Evolutionary conservation across 2,113 vertebrate species (phyloP).

Genomic region (Hippotragus niger): DNA sequence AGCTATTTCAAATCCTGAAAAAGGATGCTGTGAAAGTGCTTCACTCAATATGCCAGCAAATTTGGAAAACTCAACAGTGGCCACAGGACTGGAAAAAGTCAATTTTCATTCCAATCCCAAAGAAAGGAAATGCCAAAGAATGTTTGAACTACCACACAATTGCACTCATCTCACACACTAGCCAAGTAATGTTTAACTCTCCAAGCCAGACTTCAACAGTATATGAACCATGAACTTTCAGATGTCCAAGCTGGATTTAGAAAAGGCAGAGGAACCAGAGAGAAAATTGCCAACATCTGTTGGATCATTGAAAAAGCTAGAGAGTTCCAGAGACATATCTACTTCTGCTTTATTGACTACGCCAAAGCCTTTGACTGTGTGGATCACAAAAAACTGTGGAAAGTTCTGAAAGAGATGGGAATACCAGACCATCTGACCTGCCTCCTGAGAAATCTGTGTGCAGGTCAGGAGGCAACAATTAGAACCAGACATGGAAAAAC

Average conservation of each 20-base stretch:
- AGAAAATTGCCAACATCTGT: neutral
- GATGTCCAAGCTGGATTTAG: neutral
- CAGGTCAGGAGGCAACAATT: neutral
- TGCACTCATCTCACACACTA: neutral
- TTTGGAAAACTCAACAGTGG: neutral
- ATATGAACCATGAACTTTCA: neutral
- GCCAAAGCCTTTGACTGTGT: neutral
- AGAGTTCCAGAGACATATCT: neutral
- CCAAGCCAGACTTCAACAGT: neutral
- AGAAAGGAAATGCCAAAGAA: neutral
- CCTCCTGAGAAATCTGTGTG: neutral
- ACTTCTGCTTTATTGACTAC: neutral
- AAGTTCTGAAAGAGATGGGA: neutral
- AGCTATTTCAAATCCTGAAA: neutral
- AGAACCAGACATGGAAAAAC: neutral
- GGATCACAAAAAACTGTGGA: neutral
- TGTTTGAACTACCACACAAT: neutral
- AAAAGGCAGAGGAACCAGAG: neutral
- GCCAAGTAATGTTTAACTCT: neutral
- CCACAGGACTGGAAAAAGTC: neutral
- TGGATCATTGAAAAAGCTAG: neutral
- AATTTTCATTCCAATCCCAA: neutral
- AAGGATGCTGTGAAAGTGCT: neutral
- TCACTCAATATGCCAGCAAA: neutral
- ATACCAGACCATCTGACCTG: neutral